phyloP scores from a whole-genome alignment of 2,888 invertebrate genomes.

The Aphidoletes aphidimyza region DNA sequence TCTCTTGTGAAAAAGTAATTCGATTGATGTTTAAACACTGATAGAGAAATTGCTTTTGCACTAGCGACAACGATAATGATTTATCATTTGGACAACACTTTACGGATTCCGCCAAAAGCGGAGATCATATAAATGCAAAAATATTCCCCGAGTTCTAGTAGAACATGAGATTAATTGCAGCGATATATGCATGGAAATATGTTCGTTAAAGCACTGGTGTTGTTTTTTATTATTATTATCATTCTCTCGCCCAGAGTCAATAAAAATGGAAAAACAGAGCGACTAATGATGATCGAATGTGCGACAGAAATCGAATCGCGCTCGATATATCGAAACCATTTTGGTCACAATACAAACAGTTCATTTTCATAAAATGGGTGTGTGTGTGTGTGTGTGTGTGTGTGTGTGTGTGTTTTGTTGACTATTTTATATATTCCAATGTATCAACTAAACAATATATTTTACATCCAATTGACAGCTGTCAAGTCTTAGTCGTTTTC shows the following conservation, averaged over 20 bases:
- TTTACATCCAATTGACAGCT: constrained; percentile 53
- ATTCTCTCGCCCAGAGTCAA: too few species aligned
- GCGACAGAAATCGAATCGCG: too few species aligned
- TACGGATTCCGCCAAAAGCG: constrained; percentile 14
- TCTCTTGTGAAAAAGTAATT: too few species aligned
- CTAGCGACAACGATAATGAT: neutral
- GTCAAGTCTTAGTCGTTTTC: neutral
- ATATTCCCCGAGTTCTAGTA: neutral
- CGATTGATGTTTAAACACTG: too few species aligned
- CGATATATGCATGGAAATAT: neutral
- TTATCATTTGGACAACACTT: neutral
- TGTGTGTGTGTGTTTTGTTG: neutral
- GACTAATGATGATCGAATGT: too few species aligned
- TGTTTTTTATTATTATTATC: too few species aligned
- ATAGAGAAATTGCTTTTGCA: too few species aligned
- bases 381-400: neutral
- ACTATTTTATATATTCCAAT: too few species aligned
- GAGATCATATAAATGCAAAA: constrained; percentile 5
- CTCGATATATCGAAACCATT: too few species aligned
- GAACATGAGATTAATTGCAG: constrained; percentile 10
- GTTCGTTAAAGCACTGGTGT: neutral
- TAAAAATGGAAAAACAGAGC: too few species aligned
- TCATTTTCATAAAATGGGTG: too few species aligned
- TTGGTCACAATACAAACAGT: too few species aligned
- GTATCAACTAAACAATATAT: constrained; percentile 41